Conservation (phyloP, 2,797 vertebrate species). For the Trachops cirrhosus region DNA sequence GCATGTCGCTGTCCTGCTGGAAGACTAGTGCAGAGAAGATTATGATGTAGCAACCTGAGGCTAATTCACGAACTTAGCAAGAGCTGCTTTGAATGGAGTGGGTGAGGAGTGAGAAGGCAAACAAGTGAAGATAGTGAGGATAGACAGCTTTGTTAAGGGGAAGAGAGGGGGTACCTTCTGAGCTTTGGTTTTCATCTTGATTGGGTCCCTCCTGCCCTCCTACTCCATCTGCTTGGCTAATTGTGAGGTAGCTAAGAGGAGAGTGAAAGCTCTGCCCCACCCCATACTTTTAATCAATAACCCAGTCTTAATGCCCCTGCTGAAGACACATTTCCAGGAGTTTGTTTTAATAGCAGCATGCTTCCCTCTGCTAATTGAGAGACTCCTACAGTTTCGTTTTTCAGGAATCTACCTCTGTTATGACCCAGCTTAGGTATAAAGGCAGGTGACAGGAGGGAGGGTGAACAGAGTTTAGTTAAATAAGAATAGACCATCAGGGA, state of each 20-base stretch:
- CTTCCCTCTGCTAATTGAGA: neutral
- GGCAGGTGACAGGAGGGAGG: neutral
- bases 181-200: neutral
- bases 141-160: neutral
- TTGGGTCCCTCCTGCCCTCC: neutral
- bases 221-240: neutral
- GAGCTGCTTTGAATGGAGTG: neutral
- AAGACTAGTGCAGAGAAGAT: neutral
- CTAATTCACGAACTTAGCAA: neutral
- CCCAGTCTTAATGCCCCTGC: neutral
- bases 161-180: neutral
- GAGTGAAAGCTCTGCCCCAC: neutral
- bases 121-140: neutral
- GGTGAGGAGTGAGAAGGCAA: neutral
- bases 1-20: rapidly evolving
- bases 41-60: neutral
- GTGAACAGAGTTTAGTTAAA: neutral
- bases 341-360: neutral
- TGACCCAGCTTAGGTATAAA: neutral
- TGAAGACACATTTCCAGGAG: neutral
- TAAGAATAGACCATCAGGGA: neutral
- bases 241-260: neutral
- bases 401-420: neutral
- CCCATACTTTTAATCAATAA: neutral
- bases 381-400: neutral